Conservation (phyloP, 2,113 vertebrate species). For the Crotalus tigris region DNA sequence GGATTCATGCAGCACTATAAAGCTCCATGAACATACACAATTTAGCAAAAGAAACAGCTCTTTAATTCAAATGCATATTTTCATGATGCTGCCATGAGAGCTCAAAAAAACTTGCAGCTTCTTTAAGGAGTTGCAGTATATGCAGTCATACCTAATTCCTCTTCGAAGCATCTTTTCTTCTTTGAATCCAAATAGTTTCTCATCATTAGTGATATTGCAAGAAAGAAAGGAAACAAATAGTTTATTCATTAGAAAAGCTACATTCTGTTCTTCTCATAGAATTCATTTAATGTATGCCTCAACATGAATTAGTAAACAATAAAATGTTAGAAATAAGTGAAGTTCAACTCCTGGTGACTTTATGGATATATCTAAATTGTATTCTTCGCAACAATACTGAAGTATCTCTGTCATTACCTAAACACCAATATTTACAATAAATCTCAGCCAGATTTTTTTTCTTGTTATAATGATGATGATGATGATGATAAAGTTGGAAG, state of each 20-base stretch:
- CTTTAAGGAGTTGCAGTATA: neutral
- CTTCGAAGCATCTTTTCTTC: neutral
- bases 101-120: neutral
- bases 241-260: neutral
- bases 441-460: neutral
- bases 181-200: neutral
- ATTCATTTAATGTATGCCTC: neutral
- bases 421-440: neutral
- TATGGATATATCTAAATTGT: neutral
- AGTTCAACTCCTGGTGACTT: neutral
- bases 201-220: neutral
- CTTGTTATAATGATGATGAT: no score
- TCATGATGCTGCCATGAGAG: neutral
- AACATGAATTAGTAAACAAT: neutral
- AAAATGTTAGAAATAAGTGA: neutral
- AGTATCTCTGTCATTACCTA: neutral
- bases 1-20: neutral
- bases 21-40: neutral
- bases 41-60: neutral
- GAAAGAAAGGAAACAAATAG: neutral
- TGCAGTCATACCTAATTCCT: neutral
- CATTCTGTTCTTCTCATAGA: neutral
- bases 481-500: no score
- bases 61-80: neutral
- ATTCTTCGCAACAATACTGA: neutral